phyloP scores from a whole-genome alignment of 2,797 vertebrate species.

The Chaetophractus vellerosus region DNA sequence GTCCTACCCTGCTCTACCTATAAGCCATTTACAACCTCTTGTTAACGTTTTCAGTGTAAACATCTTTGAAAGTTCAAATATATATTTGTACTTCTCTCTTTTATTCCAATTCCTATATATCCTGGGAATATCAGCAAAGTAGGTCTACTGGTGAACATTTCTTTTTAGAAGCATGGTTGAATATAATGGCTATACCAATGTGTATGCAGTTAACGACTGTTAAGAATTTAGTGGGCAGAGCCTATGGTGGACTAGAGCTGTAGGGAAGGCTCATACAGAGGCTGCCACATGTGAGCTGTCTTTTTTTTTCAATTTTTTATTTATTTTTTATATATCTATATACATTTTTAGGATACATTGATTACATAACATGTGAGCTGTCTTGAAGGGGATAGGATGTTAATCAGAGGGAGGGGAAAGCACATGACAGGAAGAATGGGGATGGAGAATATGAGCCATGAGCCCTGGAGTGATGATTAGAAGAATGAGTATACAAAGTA shows the following conservation, averaged over 20 bases:
- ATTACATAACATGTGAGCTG: too few species aligned
- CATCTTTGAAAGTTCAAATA: conserved; percentile 39
- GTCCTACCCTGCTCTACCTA: background rate
- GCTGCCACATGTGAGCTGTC: background rate
- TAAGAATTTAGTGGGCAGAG: background rate
- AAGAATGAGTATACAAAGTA: too few species aligned
- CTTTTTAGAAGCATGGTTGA: background rate
- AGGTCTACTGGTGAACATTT: background rate
- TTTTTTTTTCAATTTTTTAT: too few species aligned
- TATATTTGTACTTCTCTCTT: background rate
- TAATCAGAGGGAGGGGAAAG: too few species aligned
- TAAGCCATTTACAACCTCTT: background rate
- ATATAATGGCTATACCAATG: background rate
- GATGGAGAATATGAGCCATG: too few species aligned
- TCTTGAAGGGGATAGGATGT: too few species aligned
- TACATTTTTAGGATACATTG: too few species aligned
- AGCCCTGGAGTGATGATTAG: too few species aligned
- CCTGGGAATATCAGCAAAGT: background rate
- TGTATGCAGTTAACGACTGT: background rate
- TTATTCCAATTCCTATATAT: background rate
- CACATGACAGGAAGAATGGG: too few species aligned
- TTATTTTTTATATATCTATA: too few species aligned
- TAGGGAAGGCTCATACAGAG: background rate
- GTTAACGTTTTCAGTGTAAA: conserved; percentile 32
- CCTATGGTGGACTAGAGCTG: too few species aligned